Evolutionary conservation across 2,797 vertebrate genomes (phyloP), one percentile per base, ranked within the genome.

Genomic region (Glyptemys insculpta): DNA sequence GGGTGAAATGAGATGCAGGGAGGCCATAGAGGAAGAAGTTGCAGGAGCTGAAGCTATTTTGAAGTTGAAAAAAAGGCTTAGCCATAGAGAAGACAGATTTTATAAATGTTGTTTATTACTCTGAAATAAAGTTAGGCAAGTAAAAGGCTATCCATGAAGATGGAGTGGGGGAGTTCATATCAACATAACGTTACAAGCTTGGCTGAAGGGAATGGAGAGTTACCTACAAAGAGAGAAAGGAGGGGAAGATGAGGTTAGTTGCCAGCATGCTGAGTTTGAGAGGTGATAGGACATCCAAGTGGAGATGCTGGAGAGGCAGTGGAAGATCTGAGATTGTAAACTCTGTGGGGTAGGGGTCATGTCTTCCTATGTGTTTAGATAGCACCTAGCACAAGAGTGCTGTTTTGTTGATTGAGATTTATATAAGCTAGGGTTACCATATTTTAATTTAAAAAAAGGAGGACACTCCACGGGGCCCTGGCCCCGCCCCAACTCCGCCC

Each of bases 41-140:
- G 25, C 8, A 49, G 41, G 2, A 81, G 25, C 31, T 49, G 54
- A 86, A 62, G 21, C 11, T 0, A 0, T 49, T 68, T 34, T 90
- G 47, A 14, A 89, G 54, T n/a, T 92, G 12, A 62, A 34, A 62
- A 86, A 84, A 91, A 82, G n/a, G 81, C 4, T 72, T 44, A 76
- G 25, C 41, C 47, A 12, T 25, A 49, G 44, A 44, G 72, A 76
- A 47, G 41, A 44, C 3, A 29, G 21, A 25, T 74, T 6, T 44
- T 29, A 76, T 47, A 44, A 15, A 47, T 27, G 23, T 59, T 23
- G 5, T 89, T 94, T 90, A 68, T 68, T 68, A 68, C 49, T 92
- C 31, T 56, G 1, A 54, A 57, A 79, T 76, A 83, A 92, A 65
- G 57, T 44, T 53, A 86, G 27, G 25, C 81, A 59, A 50, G 86